Evolutionary conservation across 2,113 vertebrate genomes (phyloP), one percentile per base, ranked within the genome.

Genomic region (Lota lota): DNA sequence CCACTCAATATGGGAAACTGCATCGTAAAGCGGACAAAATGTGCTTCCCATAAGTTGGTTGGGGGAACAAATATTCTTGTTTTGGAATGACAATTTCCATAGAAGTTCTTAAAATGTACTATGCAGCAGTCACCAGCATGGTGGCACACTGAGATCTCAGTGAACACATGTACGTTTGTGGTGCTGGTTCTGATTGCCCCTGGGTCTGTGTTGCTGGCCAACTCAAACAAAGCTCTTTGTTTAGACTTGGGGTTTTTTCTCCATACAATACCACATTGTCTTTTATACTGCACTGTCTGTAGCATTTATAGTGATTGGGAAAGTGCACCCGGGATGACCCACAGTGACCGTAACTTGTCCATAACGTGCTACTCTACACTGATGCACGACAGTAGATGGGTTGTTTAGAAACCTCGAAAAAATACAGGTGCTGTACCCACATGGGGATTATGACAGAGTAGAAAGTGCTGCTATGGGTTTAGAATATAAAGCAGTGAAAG

Each of bases 251-350:
- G 19, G 75, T 61, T 63, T 54, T 71, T 19, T 70, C 53, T 56
- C n/a, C 79, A 88, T 80, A 91, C 86, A 79, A 81, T 67, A 19
- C 64, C 47, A 68, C 84, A 78, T 85, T 90, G 86, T 88, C 61
- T 58, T 61, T 5, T 20, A 47, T 59, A 61, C 73, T 47, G 72
- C 63, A 73, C 62, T 71, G 64, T 77, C 47, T 61, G 40, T 47
- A 47, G 40, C 40, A 12, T 47, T 47, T 47, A 47, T 47, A 47
- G 28, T 33, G 28, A 33, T 33, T 33, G 28, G 28, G 28, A 33
- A 6, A 4, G 28, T 33, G 28, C 4, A 33, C 28, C 28, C 4
- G 28, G 28, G 28, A 33, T 33, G 28, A 33, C 28, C 28, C 28
- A 4, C 28, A 33, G 28, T 33, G 28, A 6, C 4, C 28, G 28